Evolutionary conservation across 2,797 vertebrate genomes (phyloP), one percentile per base, ranked within the genome.

Genomic region (Sebastes iracundus): DNA sequence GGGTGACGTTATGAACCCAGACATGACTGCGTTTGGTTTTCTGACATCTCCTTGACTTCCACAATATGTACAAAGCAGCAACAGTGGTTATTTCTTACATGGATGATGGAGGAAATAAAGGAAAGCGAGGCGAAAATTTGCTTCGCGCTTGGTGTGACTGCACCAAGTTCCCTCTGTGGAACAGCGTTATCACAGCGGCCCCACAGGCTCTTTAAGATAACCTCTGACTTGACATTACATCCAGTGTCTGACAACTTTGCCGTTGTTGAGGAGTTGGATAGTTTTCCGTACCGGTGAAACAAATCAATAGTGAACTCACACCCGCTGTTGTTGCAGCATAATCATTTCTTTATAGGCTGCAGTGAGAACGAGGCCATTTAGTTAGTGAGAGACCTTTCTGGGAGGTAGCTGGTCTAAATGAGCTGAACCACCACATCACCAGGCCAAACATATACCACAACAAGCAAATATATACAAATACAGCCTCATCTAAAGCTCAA

Each of bases 251-350:
- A 53, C 46, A 71, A 27, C 35, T 33, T 49, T 42, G 25, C 38
- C 1, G 11, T 20, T 22, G 38, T 10, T 23, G n/a, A 72, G 28
- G 16, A 63, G 27, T 28, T 14, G 59, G 38, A 33, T 67, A 16
- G 72, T 59, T 66, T 73, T 58, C 63, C 20, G 12, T 53, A 8
- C 16, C 11, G 18, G 12, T 22, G n/a, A 83, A 78, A 62, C 53
- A 59, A 84, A 90, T 75, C 75, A 71, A 77, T 82, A 79, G 71
- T 59, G 68, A 30, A 83, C 49, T 74, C 75, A 71, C 64, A 75
- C 13, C 38, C 1, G 20, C 46, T 61, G 52, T 23, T 78, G 77
- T 77, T 78, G 77, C 62, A 42, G 25, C 38, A 33, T 63, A 59
- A 73, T 70, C 4, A 52, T 59, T 28, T 79, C 20, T 87, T 75